Percentiles rank a stretch among this genome's conserved stretches.
Conservation (phyloP, 2,888 invertebrate genomes). For the Zygothrica quintamaculata region DNA sequence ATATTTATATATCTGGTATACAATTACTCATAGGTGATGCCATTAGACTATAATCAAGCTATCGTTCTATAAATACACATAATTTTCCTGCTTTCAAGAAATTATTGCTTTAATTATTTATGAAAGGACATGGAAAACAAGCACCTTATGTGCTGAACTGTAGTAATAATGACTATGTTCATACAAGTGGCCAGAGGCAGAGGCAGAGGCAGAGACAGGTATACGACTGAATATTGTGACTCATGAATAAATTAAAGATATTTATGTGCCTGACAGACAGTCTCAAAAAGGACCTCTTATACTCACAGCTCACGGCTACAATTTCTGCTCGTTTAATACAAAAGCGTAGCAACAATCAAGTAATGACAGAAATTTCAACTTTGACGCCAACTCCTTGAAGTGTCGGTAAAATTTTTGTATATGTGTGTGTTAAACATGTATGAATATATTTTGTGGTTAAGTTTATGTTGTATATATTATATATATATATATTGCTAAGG, state of each 20-base stretch:
- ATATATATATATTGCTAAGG: too few species aligned
- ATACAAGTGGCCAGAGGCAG: slow-evolving; percentile 1
- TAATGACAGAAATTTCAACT: slow-evolving; percentile 21
- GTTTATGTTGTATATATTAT: slow-evolving; percentile 13
- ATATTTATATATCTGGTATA: too few species aligned
- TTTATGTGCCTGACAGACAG: slow-evolving; percentile 17
- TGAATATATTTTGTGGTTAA: slow-evolving; percentile 11
- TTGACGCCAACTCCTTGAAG: neutral
- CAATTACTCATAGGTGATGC: too few species aligned
- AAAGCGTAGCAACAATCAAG: slow-evolving; percentile 28
- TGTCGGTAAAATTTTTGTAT: neutral
- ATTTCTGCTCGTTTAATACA: slow-evolving; percentile 3
- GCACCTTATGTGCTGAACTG: too few species aligned
- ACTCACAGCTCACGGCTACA: too few species aligned
- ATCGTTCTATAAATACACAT: too few species aligned
- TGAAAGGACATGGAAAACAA: slow-evolving; percentile 1
- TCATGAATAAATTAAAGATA: slow-evolving; percentile 33
- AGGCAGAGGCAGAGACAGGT: slow-evolving; percentile 3
- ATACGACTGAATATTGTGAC: neutral
- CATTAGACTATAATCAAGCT: too few species aligned
- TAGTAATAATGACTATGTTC: slow-evolving; percentile 1
- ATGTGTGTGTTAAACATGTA: slow-evolving; percentile 2
- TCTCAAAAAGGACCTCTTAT: slow-evolving; percentile 11
- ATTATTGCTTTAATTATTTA: slow-evolving; percentile 38
- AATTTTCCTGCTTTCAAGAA: neutral